These are phyloP conservation scores for Pseudochirops corinnae DNA, from an alignment of 2,797 vertebrate species.

Conservation along the genomic window DNA sequence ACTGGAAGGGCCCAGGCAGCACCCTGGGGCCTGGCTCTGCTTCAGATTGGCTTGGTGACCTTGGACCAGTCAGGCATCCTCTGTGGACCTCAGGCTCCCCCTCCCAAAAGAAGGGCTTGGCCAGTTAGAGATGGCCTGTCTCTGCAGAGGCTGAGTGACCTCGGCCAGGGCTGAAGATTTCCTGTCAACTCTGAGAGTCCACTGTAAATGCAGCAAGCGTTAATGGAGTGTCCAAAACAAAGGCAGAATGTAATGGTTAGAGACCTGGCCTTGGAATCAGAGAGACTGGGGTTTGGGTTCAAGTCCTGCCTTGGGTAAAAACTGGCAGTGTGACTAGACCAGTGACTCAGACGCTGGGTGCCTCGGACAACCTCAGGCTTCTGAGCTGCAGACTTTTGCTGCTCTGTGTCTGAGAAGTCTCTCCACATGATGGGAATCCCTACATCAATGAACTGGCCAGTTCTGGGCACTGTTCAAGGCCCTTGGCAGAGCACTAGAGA, in stretches of 20 bases:
- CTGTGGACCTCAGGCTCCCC: background rate
- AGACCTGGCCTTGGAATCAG: background rate
- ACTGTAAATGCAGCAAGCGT: background rate
- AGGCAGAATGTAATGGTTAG: background rate
- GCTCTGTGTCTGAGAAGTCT: no score
- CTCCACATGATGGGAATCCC: no score
- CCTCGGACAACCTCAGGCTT: background rate
- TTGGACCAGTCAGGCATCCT: background rate
- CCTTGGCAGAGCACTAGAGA: background rate
- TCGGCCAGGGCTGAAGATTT: accelerated
- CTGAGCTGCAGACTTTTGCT: no score
- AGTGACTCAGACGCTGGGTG: background rate
- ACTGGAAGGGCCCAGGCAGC: background rate
- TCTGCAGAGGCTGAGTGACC: background rate
- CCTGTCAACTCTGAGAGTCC: no score
- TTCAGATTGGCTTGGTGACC: background rate
- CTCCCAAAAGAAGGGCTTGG: background rate
- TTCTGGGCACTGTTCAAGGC: background rate
- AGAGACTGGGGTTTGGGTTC: background rate
- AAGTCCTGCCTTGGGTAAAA: accelerated
- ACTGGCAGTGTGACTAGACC: background rate
- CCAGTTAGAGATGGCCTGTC: background rate
- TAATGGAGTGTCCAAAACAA: background rate
- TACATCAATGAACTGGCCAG: no score
- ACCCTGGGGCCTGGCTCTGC: background rate